Evolutionary conservation across 2,113 vertebrate species (phyloP).

Genomic region (Sakesphorus luctuosus): DNA sequence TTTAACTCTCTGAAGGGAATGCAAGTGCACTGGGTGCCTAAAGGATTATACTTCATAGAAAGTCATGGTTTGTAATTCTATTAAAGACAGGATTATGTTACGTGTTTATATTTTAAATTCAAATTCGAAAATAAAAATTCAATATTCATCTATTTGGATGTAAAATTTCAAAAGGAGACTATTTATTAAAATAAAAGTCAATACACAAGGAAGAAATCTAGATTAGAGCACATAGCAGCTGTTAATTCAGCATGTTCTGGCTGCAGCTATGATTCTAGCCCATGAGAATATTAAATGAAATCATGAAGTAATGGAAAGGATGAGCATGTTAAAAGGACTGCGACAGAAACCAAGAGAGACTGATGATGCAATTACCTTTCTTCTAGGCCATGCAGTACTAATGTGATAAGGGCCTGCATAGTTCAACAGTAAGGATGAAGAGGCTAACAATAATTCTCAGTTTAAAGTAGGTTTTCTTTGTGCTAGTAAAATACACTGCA

Average conservation of each 20-base stretch:
- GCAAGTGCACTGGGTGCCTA: neutral
- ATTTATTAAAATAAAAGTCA: neutral
- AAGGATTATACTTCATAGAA: neutral
- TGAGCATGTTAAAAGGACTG: slow-evolving; percentile 47
- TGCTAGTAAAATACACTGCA: neutral
- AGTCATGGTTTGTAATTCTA: neutral
- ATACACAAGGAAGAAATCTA: neutral
- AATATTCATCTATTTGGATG: neutral
- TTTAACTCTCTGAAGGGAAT: neutral
- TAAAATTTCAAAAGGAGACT: neutral
- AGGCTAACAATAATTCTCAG: slow-evolving; percentile 48
- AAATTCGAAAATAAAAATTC: neutral
- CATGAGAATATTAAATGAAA: slow-evolving; percentile 61
- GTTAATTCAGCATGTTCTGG: slow-evolving; percentile 8
- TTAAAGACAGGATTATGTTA: neutral
- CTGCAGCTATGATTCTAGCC: slow-evolving; percentile 5
- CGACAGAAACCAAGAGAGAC: slow-evolving; percentile 35
- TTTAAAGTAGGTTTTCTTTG: slow-evolving; percentile 36
- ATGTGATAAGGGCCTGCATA: slow-evolving; percentile 1
- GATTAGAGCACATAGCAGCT: neutral
- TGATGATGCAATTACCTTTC: slow-evolving; percentile 47
- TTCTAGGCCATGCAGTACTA: neutral
- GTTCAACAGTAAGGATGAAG: slow-evolving; percentile 49
- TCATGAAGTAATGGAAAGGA: slow-evolving; percentile 46
- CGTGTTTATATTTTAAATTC: neutral